These are phyloP conservation scores for Philopedon plagiatum DNA, from an alignment of 2,888 invertebrate species.

Conservation along the genomic window DNA sequence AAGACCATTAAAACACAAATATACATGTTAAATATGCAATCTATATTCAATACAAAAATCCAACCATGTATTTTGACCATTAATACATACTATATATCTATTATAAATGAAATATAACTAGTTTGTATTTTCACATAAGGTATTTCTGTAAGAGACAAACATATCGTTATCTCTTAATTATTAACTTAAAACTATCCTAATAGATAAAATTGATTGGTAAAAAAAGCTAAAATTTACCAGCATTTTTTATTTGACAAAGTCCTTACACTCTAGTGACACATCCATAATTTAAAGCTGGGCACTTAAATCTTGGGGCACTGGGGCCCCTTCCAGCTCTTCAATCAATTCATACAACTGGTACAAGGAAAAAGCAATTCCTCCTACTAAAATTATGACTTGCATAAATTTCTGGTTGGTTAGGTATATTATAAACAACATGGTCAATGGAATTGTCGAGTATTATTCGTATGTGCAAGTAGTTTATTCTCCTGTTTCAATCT, in stretches of 20 bases:
- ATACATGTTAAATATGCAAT: not conserved
- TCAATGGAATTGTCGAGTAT: not conserved
- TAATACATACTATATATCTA: no score
- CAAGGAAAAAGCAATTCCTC: constrained; percentile 63
- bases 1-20: not conserved
- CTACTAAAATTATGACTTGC: constrained; percentile 64
- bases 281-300: not conserved
- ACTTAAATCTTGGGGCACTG: constrained; percentile 19
- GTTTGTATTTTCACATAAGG: no score
- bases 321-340: constrained; percentile 20
- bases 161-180: no score
- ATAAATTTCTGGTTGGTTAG: constrained; percentile 65
- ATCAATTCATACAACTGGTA: constrained; percentile 59
- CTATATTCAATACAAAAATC: not conserved
- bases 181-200: no score
- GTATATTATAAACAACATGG: constrained; percentile 66
- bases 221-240: no score
- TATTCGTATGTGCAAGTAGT: not conserved
- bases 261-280: not conserved
- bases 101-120: no score
- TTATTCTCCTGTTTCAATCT: constrained; percentile 26
- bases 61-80: no score
- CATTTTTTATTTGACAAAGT: not conserved
- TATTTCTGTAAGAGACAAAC: no score
- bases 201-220: no score